Percentiles rank a stretch among this genome's conserved stretches.
phyloP scores from a whole-genome alignment of 2,888 invertebrate species.

The Chesias legatella region DNA sequence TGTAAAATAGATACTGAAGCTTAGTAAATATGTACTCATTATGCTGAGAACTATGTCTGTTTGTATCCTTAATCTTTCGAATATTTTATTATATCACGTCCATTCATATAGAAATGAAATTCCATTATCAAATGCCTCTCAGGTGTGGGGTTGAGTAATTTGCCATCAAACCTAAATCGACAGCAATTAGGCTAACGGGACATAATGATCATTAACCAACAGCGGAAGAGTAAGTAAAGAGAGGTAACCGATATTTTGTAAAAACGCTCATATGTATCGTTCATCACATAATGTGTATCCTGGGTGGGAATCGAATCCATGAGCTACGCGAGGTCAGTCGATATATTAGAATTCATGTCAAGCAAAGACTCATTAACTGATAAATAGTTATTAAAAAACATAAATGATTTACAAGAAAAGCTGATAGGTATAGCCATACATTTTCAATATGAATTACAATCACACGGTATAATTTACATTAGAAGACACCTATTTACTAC shows the following conservation, averaged over 20 bases:
- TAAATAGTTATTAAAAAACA: no score
- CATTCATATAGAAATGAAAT: constrained; percentile 23
- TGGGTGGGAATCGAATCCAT: no score
- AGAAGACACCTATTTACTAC: constrained; percentile 26
- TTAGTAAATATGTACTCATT: no score
- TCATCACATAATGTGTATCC: constrained; percentile 13
- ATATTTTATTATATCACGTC: constrained; percentile 7
- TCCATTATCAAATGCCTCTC: constrained; percentile 26
- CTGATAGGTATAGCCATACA: no score
- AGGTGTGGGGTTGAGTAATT: constrained; percentile 28
- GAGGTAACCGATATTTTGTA: constrained; percentile 24
- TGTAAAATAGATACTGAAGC: no score
- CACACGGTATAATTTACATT: no score
- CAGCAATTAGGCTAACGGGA: constrained; percentile 28
- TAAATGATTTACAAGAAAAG: no score
- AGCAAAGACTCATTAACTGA: no score
- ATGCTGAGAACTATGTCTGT: no score
- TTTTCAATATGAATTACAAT: no score
- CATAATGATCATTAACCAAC: constrained; percentile 29
- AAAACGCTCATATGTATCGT: constrained; percentile 16
- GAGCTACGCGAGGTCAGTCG: no score
- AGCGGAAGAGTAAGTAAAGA: constrained; percentile 23
- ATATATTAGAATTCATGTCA: no score
- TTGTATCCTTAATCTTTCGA: neutral
- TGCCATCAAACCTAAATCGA: constrained; percentile 32